Evolutionary conservation across 2,113 vertebrate species (phyloP).

Genomic region (Micronycteris hirsuta): DNA sequence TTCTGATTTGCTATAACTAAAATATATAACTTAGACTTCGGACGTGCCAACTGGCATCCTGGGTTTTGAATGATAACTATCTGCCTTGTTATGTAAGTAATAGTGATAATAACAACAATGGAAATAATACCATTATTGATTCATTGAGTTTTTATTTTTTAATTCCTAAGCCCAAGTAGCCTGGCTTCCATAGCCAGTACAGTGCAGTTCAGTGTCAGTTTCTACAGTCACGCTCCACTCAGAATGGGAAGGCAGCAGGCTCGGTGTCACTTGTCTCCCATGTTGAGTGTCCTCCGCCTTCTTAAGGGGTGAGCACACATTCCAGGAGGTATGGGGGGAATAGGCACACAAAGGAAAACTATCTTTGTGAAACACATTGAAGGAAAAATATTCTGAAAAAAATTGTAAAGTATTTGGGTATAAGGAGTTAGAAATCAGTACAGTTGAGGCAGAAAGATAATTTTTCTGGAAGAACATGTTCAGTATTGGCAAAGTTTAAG

Average conservation of each 20-base stretch:
- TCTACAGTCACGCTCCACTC: background rate
- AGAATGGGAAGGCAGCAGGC: background rate
- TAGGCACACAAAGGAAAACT: background rate
- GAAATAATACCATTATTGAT: background rate
- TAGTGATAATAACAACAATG: background rate
- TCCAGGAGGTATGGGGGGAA: background rate
- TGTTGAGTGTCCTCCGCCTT: background rate
- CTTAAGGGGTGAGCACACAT: background rate
- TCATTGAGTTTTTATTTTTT: background rate
- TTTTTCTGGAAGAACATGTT: constrained; percentile 52
- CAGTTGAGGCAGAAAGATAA: constrained; percentile 24
- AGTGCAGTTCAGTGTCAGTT: background rate
- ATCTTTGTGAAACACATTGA: background rate
- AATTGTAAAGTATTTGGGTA: background rate
- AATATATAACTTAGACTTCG: background rate
- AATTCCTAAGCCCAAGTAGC: background rate
- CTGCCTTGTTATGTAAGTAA: background rate
- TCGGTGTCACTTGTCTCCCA: background rate
- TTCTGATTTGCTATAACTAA: constrained; percentile 30
- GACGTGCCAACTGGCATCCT: background rate
- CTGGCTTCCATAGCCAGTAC: background rate
- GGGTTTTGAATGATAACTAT: background rate
- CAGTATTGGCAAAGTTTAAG: constrained; percentile 54
- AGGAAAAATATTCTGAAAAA: background rate
- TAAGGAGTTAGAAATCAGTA: constrained; percentile 58